These are phyloP conservation scores for Turnix velox DNA, from an alignment of 2,113 vertebrate species.

Conservation along the genomic window DNA sequence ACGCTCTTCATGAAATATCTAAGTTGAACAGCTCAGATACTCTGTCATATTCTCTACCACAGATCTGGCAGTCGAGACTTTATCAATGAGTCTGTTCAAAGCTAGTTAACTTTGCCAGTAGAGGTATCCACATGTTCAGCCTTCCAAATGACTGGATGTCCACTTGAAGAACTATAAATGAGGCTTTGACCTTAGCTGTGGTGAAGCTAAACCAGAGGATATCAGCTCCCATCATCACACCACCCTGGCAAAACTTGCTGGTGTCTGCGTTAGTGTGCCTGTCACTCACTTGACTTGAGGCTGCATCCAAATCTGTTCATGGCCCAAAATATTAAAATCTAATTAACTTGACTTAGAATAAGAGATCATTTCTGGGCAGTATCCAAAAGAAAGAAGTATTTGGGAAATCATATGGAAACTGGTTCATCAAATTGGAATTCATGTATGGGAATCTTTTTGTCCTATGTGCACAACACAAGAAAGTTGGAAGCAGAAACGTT, in stretches of 20 bases:
- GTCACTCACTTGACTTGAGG: not conserved
- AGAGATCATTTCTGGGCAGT: not conserved
- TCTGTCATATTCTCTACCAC: not conserved
- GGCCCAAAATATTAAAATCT: not conserved
- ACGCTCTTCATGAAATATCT: conserved; percentile 15
- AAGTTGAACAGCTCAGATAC: not conserved
- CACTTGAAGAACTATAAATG: not conserved
- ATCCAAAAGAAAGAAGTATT: not conserved
- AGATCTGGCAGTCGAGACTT: not conserved
- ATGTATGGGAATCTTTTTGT: not conserved
- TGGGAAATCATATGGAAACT: not conserved
- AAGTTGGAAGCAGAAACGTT: not conserved
- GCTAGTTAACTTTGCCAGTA: not conserved
- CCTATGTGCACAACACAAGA: not conserved
- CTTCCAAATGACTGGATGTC: not conserved
- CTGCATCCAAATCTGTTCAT: not conserved
- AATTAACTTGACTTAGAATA: not conserved
- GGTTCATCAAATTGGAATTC: not conserved
- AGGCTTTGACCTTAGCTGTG: not conserved
- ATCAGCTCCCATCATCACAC: not conserved
- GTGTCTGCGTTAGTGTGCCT: not conserved
- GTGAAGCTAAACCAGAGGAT: not conserved
- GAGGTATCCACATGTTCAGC: not conserved
- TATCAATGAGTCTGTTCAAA: conserved; percentile 1
- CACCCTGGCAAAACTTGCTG: not conserved